Base-by-base conservation (phyloP, 35 echinoderm and acorn worm genomes). In the Heliocidaris tuberculata region DNA sequence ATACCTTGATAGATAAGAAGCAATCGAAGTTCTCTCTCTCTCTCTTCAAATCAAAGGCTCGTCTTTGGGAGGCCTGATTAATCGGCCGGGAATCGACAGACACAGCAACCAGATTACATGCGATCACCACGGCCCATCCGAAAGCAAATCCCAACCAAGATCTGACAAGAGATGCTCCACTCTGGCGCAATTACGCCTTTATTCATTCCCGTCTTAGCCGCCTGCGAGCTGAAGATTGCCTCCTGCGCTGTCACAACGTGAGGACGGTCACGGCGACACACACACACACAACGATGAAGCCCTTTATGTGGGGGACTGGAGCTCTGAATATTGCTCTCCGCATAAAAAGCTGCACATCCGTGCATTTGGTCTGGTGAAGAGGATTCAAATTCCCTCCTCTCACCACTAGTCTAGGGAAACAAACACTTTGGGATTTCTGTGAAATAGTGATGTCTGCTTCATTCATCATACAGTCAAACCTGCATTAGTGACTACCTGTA, bases 1-100 rank as follows among this genome's bases (percentile, higher is more conserved):
- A 78, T 78, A 78, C 65, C 65, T 78, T 19, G 65, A 78, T 78
- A 78, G 65, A 78, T 78, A 78, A 78, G 65, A 78, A 27, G 65
- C 65, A n/a, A 78, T 78, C 65, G 21, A 78, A 78, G 65, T 78
- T 78, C 65, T n/a, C 65, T 78, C 65, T 42, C 35, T 42, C 35
- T 42, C 35, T 42, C 35, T 27, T 78, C 65, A 19, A 78, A 78
- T 78, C 65, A 78, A 78, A 78, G 65, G 65, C 65, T 78, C 65
- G 27, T 78, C 15, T n/a, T 7, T 24, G 65, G 27, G 27, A n/a
- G 65, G 27, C 65, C 27, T 78, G 65, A 78, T 78, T 78, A 78
- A 78, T 78, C 65, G 27, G 65, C 19, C 65, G 4, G 65, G 27
- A n/a, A n/a, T 19, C 21, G 15, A 78, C 21, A 78, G 65, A 78